Conservation (phyloP, 2,797 vertebrate genomes). For the Amblyraja radiata region DNA sequence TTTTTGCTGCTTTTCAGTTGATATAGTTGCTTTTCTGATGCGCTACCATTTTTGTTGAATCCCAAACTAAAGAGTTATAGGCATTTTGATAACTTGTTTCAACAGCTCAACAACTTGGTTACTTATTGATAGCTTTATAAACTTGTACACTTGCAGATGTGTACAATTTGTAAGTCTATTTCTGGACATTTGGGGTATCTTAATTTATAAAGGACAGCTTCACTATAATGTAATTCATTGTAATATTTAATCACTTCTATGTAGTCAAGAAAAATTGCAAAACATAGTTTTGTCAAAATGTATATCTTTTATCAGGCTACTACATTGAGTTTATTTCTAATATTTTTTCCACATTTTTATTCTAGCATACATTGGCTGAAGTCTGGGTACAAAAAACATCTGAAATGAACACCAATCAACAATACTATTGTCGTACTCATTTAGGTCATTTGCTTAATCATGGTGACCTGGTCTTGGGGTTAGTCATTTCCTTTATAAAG, state of each 20-base stretch:
- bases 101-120: neutral
- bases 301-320: neutral
- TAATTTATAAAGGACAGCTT: neutral
- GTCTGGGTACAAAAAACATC: slow-evolving; percentile 95
- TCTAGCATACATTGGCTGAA: slow-evolving; percentile 83
- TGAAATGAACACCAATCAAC: slow-evolving; percentile 81
- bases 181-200: neutral
- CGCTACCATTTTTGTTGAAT: neutral
- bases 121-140: neutral
- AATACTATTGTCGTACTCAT: slow-evolving; percentile 90
- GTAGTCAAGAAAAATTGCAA: neutral
- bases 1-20: too few relatives aligned
- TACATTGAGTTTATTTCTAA: neutral
- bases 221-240: neutral
- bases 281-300: neutral
- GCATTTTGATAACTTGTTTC: neutral
- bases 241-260: neutral
- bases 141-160: neutral
- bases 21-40: neutral
- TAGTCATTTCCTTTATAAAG: slow-evolving; percentile 45
- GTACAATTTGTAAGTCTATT: neutral
- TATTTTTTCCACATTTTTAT: slow-evolving; percentile 36
- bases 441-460: slow-evolving; percentile 92
- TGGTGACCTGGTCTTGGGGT: slow-evolving; percentile 86
- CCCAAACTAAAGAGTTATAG: neutral